Evolutionary conservation across 1,140 invertebrate species (phyloP).

Genomic region (Portunus trituberculatus): DNA sequence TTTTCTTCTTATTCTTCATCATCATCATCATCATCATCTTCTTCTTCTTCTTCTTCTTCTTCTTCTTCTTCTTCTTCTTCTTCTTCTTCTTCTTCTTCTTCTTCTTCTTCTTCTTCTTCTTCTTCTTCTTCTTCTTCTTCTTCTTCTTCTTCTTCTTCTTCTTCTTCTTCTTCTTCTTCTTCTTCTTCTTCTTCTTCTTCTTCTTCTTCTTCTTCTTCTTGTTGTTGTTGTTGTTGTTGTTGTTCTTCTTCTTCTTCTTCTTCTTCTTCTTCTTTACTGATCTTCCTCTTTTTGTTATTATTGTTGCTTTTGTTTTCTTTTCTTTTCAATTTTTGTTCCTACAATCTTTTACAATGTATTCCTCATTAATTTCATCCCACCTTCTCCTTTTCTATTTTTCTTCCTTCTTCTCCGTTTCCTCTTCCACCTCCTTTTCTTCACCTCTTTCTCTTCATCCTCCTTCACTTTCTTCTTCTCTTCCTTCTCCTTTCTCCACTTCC

Average conservation of each 20-base stretch:
- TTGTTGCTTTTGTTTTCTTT: too few relatives aligned
- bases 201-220: background rate
- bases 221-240: constrained; percentile 12
- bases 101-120: background rate
- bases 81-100: background rate
- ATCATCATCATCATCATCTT: background rate
- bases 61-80: background rate
- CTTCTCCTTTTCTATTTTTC: too few relatives aligned
- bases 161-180: background rate
- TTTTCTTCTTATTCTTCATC: background rate
- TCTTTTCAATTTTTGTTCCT: too few relatives aligned
- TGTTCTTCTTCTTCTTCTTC: background rate
- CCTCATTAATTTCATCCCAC: too few relatives aligned
- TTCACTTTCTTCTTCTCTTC: too few relatives aligned
- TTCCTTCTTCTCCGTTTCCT: background rate
- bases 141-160: background rate
- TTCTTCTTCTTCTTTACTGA: background rate
- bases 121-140: background rate
- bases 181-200: background rate
- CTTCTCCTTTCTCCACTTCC: background rate
- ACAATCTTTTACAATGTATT: too few relatives aligned
- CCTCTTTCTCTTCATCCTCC: background rate
- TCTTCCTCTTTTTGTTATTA: background rate
- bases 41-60: background rate
- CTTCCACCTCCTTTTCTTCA: constrained; percentile 18